Evolutionary conservation across 2,797 vertebrate species (phyloP), one percentile per base, ranked within the genome.

Genomic region (Enteromius treurensis): DNA sequence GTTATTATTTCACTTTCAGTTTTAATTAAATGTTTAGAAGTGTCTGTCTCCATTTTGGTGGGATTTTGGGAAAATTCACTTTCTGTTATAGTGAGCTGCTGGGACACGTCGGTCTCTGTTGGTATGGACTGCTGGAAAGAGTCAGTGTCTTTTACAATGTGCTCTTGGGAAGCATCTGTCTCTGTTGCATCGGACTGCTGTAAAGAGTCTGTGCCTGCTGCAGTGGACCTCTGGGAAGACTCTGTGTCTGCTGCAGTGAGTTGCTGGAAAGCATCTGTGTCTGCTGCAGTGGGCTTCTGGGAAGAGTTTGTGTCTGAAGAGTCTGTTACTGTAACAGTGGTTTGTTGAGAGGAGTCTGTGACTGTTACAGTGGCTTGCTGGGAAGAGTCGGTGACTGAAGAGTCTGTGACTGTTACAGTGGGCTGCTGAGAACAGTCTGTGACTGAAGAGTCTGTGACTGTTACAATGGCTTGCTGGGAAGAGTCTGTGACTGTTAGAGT

Each of bases 1-100:
- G 78, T n/a, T 58, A 17, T 37, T 78, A 14, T 86, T 64, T 75
- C 67, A 64, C 76, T 62, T 84, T 87, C 85, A 86, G 15, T 76
- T 85, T 49, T n/a, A 26, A 71, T 49, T n/a, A 42, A n/a, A 60
- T 85, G 70, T 37, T 80, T 79, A 21, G 79, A 84, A 67, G 47
- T n/a, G 13, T 51, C 67, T 45, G 42, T 55, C 21, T 32, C 74
- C 7, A 40, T 3, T 75, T 26, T 42, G 45, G 13, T 34, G 10
- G 9, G 14, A 37, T 53, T 32, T 23, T 17, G 51, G 15, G 21
- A 26, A 37, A 17, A 29, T 34, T 40, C 29, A 14, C 71, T 37
- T 55, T 84, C 40, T 60, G 67, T 32, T 73, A 19, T 1, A 47
- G 29, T n/a, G 13, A 17, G 29, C 51, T 64, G 51, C 26, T 67